Percentiles rank a stretch among this genome's conserved stretches.
Conservation (phyloP, 2,113 vertebrate genomes). For the Chaenocephalus aceratus region DNA sequence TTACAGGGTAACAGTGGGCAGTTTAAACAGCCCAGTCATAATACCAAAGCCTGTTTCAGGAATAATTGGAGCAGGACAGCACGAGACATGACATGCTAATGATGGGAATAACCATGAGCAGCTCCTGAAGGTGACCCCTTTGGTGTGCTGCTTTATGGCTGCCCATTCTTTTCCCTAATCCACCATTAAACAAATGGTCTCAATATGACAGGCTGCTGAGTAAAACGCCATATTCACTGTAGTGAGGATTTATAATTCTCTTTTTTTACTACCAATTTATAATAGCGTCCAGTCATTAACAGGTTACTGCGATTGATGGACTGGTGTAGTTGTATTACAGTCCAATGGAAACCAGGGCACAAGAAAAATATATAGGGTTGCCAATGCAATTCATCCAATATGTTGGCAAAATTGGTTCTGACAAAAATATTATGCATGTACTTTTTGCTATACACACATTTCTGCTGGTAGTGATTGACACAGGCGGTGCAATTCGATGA, state of each 20-base stretch:
- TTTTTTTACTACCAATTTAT: conserved; percentile 30
- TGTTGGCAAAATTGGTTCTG: too few relatives aligned
- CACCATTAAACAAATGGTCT: conserved; percentile 69
- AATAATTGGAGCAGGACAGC: conserved; percentile 60
- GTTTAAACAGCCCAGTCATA: conserved; percentile 54
- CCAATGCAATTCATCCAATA: too few relatives aligned
- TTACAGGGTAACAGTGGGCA: conserved; percentile 59
- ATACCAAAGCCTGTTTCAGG: conserved; percentile 60
- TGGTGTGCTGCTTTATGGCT: conserved; percentile 58
- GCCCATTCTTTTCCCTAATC: conserved; percentile 65
- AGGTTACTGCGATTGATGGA: conserved; percentile 12
- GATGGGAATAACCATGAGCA: conserved; percentile 66
- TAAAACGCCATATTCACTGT: conserved; percentile 8
- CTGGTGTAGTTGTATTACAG: conserved; percentile 11
- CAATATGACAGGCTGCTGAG: conserved; percentile 46
- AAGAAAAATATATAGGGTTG: not conserved
- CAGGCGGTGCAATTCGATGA: not conserved
- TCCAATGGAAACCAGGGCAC: conserved; percentile 24
- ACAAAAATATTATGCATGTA: too few relatives aligned
- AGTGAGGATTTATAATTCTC: conserved; percentile 31
- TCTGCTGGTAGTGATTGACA: not conserved
- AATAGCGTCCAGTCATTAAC: conserved; percentile 31
- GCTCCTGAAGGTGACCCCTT: conserved; percentile 78
- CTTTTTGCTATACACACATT: not conserved
- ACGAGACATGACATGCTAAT: conserved; percentile 61